Evolutionary conservation across 2,888 invertebrate genomes (phyloP), one percentile per base, ranked within the genome.

Genomic region (Phasia obesa): DNA sequence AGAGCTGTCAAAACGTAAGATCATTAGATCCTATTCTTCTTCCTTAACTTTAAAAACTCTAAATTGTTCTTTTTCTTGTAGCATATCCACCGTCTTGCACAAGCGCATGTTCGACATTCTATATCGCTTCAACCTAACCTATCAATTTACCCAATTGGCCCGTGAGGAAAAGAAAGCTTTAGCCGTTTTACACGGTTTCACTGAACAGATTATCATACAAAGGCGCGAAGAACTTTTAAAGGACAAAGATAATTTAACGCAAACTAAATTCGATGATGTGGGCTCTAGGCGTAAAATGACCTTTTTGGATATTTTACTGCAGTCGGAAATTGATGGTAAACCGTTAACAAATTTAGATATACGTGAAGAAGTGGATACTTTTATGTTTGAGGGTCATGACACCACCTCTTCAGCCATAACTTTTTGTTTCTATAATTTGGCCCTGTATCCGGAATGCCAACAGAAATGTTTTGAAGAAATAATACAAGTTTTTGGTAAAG

Each of bases 291-390:
- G 93, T 84, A 94, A 93, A 87, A 92, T 94, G 87, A 94, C 94
- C 0, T 95, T 95, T 87, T 90, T 95, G 87, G 95, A 95, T 91
- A 91, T 95, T 47, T 88, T 95, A 4, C 88, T 95, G 15, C 91
- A 94, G 60, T 92, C 94, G 3, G 93, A 93, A 86, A 92, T 93
- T 15, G 93, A 94, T 85, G 94, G 93, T 1, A 89, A 92, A 81
- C 93, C 92, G 4, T 90, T 95, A 55, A 92, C 92, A 9, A 93
- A 94, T 84, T 88, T 93, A 35, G 93, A 93, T 81, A 93, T 95
- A 53, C 92, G 94, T 71, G 94, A 95, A 88, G 94, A 95, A 91
- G 94, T 95, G 0, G 94, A 95, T 85, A 95, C 95, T 0, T 95
- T 95, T 85, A 94, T 95, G 94, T 95, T 95, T 89, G 95, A 93